Percentiles rank a stretch among this genome's conserved stretches.
Evolutionary conservation across 2,113 vertebrate species (phyloP).

Genomic region (Etheostoma cragini): DNA sequence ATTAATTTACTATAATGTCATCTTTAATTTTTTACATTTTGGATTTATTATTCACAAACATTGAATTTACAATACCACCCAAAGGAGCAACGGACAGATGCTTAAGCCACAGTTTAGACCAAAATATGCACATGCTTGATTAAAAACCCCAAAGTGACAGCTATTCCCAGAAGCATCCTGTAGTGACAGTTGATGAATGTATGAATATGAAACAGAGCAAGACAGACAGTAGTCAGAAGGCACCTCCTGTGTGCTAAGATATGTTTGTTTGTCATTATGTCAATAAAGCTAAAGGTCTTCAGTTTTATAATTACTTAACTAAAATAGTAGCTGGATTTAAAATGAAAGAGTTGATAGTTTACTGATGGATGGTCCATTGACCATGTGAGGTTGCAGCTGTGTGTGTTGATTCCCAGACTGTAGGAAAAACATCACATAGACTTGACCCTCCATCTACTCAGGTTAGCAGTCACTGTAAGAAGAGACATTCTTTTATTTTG

Average conservation of each 20-base stretch:
- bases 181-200: neutral
- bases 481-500: no score
- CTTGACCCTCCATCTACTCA: neutral
- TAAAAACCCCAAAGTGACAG: neutral
- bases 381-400: neutral
- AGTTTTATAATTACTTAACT: neutral
- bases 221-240: neutral
- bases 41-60: neutral
- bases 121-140: neutral
- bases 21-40: neutral
- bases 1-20: neutral
- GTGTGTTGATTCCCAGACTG: neutral
- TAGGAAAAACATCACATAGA: neutral
- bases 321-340: neutral
- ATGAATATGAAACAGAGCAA: neutral
- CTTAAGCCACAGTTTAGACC: neutral
- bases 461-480: neutral
- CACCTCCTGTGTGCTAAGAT: no score
- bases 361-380: neutral
- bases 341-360: neutral
- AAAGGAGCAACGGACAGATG: neutral
- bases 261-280: no score
- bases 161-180: neutral
- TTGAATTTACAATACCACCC: neutral
- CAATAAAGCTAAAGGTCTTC: neutral